These are phyloP conservation scores for Chondrosia reniformis DNA, from an alignment of 37 sponge, comb jelly and placozoan genomes.

Conservation along the genomic window DNA sequence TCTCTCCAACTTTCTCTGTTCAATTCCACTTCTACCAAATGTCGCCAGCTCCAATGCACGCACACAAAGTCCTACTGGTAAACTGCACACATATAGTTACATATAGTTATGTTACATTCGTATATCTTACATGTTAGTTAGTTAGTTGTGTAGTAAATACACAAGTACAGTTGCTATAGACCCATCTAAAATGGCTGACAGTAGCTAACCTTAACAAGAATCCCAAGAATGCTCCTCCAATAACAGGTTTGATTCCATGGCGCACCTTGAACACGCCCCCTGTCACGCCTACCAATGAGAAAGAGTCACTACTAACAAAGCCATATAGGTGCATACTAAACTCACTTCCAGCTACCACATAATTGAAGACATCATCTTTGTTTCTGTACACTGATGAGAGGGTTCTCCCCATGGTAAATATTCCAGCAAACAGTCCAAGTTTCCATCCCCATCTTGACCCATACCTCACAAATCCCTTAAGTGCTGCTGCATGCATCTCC, in stretches of 20 bases:
- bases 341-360: constrained; percentile 53
- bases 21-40: constrained; percentile 24
- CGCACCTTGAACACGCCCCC: constrained; percentile 46
- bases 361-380: constrained; percentile 50
- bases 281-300: constrained; percentile 33
- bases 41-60: constrained; percentile 38
- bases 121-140: too few relatives aligned
- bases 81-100: too few relatives aligned
- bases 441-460: constrained; percentile 64
- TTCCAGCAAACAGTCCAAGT: constrained; percentile 58
- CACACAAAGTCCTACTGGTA: constrained; percentile 44
- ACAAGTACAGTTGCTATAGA: too few relatives aligned
- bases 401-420: constrained; percentile 33
- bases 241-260: constrained; percentile 49
- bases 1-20: too few relatives aligned
- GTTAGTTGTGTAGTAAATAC: too few relatives aligned
- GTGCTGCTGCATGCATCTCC: constrained; percentile 53
- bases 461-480: constrained; percentile 55
- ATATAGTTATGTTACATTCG: too few relatives aligned
- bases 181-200: too few relatives aligned
- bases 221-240: constrained; percentile 62
- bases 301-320: background rate
- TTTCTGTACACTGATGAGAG: constrained; percentile 31
- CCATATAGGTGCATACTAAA: background rate
- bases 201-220: constrained; percentile 41